These are phyloP conservation scores for Anhinga anhinga DNA, from an alignment of 2,113 vertebrate species.

Conservation along the genomic window DNA sequence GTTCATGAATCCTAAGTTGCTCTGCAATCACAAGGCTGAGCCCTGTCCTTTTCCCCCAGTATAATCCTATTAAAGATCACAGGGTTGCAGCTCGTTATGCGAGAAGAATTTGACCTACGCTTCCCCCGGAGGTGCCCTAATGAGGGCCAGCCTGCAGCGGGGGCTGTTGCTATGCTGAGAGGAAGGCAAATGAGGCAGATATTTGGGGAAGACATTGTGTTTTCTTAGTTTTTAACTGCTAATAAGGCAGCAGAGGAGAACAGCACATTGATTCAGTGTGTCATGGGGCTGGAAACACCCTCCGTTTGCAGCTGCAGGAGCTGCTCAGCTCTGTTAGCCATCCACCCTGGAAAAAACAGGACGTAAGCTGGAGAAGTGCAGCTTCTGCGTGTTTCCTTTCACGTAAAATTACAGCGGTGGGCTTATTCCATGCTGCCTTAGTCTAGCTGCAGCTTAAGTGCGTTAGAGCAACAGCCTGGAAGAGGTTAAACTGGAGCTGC, in stretches of 20 bases:
- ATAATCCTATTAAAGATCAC: conserved; percentile 52
- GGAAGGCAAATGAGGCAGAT: conserved; percentile 36
- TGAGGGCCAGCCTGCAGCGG: background rate
- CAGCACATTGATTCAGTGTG: background rate
- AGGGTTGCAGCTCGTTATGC: background rate
- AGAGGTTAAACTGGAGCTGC: background rate
- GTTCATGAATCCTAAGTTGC: conserved; percentile 1
- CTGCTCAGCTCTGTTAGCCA: background rate
- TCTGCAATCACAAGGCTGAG: background rate
- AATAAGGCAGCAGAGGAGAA: background rate
- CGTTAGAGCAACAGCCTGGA: background rate
- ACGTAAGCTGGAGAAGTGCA: background rate
- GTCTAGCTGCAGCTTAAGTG: background rate
- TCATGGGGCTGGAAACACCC: conserved; percentile 32
- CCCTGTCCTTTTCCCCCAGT: background rate
- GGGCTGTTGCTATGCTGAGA: background rate
- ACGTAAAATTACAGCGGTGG: background rate
- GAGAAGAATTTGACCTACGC: conserved; percentile 44
- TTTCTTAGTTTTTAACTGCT: conserved; percentile 24
- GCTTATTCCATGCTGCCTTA: background rate
- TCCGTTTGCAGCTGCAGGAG: conserved; percentile 11
- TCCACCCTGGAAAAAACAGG: background rate
- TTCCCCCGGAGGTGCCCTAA: background rate
- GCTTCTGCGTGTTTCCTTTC: background rate
- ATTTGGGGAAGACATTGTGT: background rate